Evolutionary conservation across 1,140 invertebrate species (phyloP), one percentile per base, ranked within the genome.

Genomic region (Heliconius hewitsoni): DNA sequence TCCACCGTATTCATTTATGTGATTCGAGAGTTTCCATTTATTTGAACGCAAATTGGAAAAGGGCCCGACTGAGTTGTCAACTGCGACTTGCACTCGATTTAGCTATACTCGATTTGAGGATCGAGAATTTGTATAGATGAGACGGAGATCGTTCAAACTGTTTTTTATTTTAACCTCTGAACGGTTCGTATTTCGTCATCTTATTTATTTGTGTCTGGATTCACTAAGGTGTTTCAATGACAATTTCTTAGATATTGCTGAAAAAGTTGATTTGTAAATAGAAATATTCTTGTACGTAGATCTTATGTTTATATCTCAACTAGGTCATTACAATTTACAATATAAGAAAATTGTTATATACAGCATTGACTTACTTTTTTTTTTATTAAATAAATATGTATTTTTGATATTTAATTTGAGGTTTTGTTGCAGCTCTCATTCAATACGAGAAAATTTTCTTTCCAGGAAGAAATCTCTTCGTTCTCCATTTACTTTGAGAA

Each of bases 1-100:
- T 90, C 89, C 86, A 87, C 87, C 89, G 86, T 87, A 91, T 92
- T 91, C 90, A 91, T 92, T 92, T 92, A 90, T 92, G 87, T 87
- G 86, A 90, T 87, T 84, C 87, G 85, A 90, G 86, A 89, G 84
- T 83, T 92, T 88, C 87, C 87, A 91, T 92, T 91, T 90, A 89
- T 91, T 86, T 85, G 85, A 88, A 88, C 86, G 84, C 86, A 90
- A 92, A 92, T 92, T 92, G 90, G 86, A 91, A 91, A 89, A 82
- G 88, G 89, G 90, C 86, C 88, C 84, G 83, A 84, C 86, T 86
- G 85, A 86, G 87, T 89, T 89, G 90, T 91, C 89, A 81, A 81
- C 80, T 81, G 80, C 80, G 76, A 77, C 76, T 66, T 81, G 80
- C 73, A 77, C 80, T 77, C 78, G 76, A 74, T 77, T 74, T 60